phyloP scores from a whole-genome alignment of 2,113 vertebrate genomes.

The Harpagus bidentatus region DNA sequence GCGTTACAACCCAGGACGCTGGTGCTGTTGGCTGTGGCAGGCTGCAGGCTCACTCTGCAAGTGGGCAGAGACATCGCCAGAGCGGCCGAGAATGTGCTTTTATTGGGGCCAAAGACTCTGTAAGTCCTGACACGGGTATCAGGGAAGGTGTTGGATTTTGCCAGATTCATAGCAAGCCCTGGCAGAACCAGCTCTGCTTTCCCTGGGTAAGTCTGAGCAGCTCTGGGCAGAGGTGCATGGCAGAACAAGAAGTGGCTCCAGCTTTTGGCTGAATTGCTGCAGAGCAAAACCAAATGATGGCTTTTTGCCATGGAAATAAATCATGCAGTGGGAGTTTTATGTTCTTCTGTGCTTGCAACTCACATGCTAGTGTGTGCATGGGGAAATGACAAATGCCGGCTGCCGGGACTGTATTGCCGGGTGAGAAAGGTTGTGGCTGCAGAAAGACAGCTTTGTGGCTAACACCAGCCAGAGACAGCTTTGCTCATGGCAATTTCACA shows the following conservation, averaged over 20 bases:
- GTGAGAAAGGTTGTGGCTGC: not conserved
- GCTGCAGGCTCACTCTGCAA: not conserved
- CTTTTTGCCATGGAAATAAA: not conserved
- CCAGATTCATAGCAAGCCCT: not conserved
- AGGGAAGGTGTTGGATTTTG: not conserved
- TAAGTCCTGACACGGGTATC: not conserved
- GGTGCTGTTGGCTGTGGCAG: rapidly evolving
- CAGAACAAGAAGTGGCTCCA: not conserved
- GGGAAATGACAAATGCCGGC: rapidly evolving
- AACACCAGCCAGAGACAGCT: not conserved
- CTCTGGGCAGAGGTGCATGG: not conserved
- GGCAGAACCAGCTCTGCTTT: not conserved
- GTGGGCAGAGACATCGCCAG: not conserved
- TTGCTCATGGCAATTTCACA: not conserved
- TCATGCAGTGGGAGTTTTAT: not conserved
- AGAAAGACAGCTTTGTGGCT: not conserved
- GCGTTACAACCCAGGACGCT: rapidly evolving
- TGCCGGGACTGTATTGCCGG: rapidly evolving
- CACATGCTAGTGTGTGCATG: rapidly evolving
- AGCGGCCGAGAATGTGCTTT: not conserved
- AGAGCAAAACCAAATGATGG: not conserved
- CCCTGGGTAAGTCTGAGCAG: not conserved
- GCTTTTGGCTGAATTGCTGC: not conserved
- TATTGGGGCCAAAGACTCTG: not conserved
- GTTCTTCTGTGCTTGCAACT: not conserved